These are phyloP conservation scores for Phyllotreta cruciferae DNA, from an alignment of 2,888 invertebrate species.

Conservation along the genomic window DNA sequence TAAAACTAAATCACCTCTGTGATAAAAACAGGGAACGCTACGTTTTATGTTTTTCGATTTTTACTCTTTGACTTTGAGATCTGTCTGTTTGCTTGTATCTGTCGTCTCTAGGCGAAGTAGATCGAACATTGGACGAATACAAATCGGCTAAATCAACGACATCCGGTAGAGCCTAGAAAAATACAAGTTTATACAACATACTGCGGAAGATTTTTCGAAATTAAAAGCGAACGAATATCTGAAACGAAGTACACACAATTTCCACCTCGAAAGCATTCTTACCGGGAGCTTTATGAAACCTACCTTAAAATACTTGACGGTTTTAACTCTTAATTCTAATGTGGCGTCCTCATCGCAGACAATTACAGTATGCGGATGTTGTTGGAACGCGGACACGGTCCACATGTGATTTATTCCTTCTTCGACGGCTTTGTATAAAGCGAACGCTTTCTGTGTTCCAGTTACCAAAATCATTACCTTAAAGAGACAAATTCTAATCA, in stretches of 20 bases:
- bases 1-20: no score
- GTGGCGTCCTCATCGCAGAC: conserved; percentile 98
- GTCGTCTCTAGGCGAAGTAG: background rate
- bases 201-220: background rate
- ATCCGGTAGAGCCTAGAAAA: conserved; percentile 2
- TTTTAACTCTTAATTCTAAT: conserved; percentile 94
- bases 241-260: background rate
- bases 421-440: conserved; percentile 96
- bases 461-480: conserved; percentile 97
- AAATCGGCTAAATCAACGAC: conserved; percentile 4
- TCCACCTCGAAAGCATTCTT: background rate
- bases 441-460: conserved; percentile 94
- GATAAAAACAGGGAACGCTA: background rate
- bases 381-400: conserved; percentile 99
- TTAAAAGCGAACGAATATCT: no score
- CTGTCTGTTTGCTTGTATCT: background rate
- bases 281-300: conserved; percentile 18
- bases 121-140: background rate
- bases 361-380: conserved; percentile 91
- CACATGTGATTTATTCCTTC: conserved; percentile 99
- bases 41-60: background rate
- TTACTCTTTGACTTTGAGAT: background rate
- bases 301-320: conserved; percentile 93
- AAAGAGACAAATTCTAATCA: conserved; percentile 28
- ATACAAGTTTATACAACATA: background rate